Base-by-base conservation (phyloP, 35 echinoderm and acorn worm species). In the Nesometra sesokonis region DNA sequence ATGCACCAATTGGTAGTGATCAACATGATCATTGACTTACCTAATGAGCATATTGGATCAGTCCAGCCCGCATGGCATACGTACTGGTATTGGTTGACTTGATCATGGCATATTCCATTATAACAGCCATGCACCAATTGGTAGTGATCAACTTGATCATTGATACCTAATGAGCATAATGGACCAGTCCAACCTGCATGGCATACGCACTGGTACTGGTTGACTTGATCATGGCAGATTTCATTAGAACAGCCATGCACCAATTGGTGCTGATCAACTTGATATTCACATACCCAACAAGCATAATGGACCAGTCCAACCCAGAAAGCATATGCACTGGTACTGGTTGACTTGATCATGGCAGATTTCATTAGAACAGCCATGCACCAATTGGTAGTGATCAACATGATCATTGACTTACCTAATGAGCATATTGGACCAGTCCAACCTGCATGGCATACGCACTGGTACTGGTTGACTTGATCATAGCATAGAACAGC, bases 401-500 rank as follows among this genome's bases (percentile, higher is more conserved):
- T n/a, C n/a, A n/a, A n/a, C n/a, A n/a, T n/a, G n/a, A n/a, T n/a
- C 4, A n/a, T n/a, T n/a, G n/a, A n/a, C n/a, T n/a, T n/a, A n/a
- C n/a, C 8, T 7, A 11, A 32, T 7, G 7, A 8, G 27, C 77
- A 78, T n/a, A 32, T 9, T n/a, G 31, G 23, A 78, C 77, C 77
- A 78, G 39, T 43, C 39, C 39, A 43, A 15, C 39, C 39, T 43
- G 39, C 5, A 4, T 7, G 4, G 39, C 93, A 95, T 23, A 37
- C 77, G 77, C 93, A 95, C 31, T 76, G 33, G 78, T 86, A 95
- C 2, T 81, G 47, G 31, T 78, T 78, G 34, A 34, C 5, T 32
- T 34, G 17, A 35, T 81, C 80, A 33, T 19, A 32, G 32, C 80
- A 81, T 7, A 30, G n/a, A n/a, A n/a, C n/a, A n/a, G n/a, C n/a